A percentile compares a stretch with the other conserved stretches of the same genome.
These are phyloP conservation scores for Brevipalpus yothersi DNA, from an alignment of 1,140 invertebrate genomes.

Conservation along the genomic window DNA sequence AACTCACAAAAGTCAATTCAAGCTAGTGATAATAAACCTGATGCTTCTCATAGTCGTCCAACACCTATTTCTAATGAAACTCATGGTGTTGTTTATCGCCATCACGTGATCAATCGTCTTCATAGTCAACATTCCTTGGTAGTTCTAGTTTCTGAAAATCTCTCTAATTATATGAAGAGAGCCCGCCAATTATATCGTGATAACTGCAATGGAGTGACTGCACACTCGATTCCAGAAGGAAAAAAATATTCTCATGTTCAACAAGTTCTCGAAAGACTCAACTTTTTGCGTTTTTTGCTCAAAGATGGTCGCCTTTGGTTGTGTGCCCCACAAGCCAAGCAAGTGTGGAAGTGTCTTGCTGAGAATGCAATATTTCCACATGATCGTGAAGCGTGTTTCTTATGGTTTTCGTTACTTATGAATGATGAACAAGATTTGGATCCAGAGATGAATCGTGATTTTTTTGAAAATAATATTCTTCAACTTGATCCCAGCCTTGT, in stretches of 20 bases:
- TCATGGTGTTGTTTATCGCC: conserved; percentile 24
- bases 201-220: conserved; percentile 43
- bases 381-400: conserved; percentile 87
- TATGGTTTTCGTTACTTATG: conserved; percentile 87
- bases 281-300: conserved; percentile 45
- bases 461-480: conserved; percentile 85
- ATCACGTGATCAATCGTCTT: conserved; percentile 64
- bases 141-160: conserved; percentile 72
- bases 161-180: conserved; percentile 71
- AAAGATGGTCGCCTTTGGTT: conserved; percentile 82
- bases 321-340: conserved; percentile 81
- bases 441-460: conserved; percentile 82
- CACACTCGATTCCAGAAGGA: conserved; percentile 55
- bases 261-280: conserved; percentile 79
- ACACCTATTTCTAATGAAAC: conserved; percentile 13
- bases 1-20: background rate
- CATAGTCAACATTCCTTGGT: conserved; percentile 78
- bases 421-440: conserved; percentile 88
- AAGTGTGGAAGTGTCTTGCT: conserved; percentile 87
- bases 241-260: conserved; percentile 68
- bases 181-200: conserved; percentile 41
- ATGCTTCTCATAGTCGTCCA: background rate
- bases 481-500: conserved; percentile 68
- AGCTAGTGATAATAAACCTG: background rate
- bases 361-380: conserved; percentile 70